These are phyloP conservation scores for Diadromus collaris DNA, from an alignment of 2,888 invertebrate species.

Conservation along the genomic window DNA sequence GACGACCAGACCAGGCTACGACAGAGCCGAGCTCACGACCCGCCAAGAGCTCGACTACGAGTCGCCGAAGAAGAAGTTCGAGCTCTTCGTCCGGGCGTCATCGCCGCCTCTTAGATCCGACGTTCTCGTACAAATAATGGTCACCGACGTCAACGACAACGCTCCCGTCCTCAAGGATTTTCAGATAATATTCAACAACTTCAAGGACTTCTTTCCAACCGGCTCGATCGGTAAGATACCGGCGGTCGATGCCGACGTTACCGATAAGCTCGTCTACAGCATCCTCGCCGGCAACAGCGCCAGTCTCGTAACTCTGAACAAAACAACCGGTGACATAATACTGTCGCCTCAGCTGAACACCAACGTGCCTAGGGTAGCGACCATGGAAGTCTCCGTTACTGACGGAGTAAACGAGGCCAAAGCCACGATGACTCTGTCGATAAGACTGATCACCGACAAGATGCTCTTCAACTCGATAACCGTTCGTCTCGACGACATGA, in stretches of 20 bases:
- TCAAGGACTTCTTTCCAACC: slow-evolving; percentile 95
- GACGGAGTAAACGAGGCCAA: slow-evolving; percentile 97
- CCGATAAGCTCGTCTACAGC: slow-evolving; percentile 91
- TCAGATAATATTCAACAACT: slow-evolving; percentile 97
- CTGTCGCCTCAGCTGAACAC: slow-evolving; percentile 96
- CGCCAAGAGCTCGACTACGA: slow-evolving; percentile 98
- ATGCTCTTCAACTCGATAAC: slow-evolving; percentile 98
- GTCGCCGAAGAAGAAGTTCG: slow-evolving; percentile 94
- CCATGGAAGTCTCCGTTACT: slow-evolving; percentile 95
- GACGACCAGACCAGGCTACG: slow-evolving; percentile 90
- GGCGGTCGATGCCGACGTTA: slow-evolving; percentile 97
- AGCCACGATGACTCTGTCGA: slow-evolving; percentile 95
- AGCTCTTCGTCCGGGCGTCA: slow-evolving; percentile 93
- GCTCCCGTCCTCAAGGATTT: slow-evolving; percentile 96
- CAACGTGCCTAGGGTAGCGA: slow-evolving; percentile 95
- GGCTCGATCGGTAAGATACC: slow-evolving; percentile 95
- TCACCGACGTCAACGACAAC: slow-evolving; percentile 98
- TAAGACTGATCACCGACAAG: slow-evolving; percentile 94
- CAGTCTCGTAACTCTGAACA: slow-evolving; percentile 91
- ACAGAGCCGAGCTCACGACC: slow-evolving; percentile 93
- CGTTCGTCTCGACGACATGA: slow-evolving; percentile 95
- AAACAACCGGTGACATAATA: slow-evolving; percentile 91
- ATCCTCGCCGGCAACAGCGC: slow-evolving; percentile 97
- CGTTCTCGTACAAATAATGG: slow-evolving; percentile 92
- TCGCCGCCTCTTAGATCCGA: slow-evolving; percentile 95